Percentiles rank a stretch among this genome's conserved stretches.
Evolutionary conservation across 2,113 vertebrate species (phyloP).

Genomic region (Leiothrix lutea): DNA sequence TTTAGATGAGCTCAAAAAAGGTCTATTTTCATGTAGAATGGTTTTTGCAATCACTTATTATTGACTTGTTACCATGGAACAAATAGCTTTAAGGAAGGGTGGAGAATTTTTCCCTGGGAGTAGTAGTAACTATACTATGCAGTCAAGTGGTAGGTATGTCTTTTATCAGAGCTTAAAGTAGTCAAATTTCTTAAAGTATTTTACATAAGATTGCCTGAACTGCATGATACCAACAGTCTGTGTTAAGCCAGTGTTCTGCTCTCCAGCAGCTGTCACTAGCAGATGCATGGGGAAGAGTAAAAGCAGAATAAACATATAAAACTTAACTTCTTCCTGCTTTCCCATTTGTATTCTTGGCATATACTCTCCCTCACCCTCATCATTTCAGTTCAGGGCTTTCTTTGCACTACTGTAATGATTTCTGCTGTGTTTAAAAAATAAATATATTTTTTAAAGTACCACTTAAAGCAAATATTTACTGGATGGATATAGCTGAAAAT

Average conservation of each 20-base stretch:
- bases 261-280: background rate
- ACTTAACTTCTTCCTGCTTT: background rate
- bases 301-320: background rate
- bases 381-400: background rate
- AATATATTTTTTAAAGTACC: fast-evolving
- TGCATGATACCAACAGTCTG: background rate
- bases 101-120: background rate
- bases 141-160: background rate
- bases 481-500: background rate
- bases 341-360: background rate
- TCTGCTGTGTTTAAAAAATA: background rate
- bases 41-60: background rate
- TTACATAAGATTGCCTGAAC: background rate
- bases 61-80: background rate
- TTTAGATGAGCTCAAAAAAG: background rate
- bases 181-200: background rate
- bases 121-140: background rate
- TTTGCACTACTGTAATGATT: background rate
- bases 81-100: background rate
- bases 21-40: background rate
- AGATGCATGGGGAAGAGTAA: background rate
- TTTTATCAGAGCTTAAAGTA: background rate
- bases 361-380: background rate
- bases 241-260: background rate
- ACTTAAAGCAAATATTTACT: background rate